Base-by-base conservation (phyloP, 2,888 invertebrate species). In the Trissonchulus latispiculum region DNA sequence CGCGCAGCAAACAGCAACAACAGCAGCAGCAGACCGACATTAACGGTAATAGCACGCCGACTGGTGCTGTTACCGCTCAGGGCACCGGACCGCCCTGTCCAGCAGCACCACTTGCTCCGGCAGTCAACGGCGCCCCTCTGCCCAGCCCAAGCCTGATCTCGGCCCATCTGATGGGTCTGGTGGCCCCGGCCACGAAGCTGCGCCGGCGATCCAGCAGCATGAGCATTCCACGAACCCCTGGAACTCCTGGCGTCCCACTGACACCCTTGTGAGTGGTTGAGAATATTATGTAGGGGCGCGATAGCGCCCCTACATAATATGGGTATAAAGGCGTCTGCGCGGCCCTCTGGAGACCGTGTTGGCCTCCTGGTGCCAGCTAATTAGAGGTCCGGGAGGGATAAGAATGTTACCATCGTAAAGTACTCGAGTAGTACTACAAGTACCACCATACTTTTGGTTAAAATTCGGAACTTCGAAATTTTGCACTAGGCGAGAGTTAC, bases 181-280 rank as follows among this genome's bases (percentile, higher is more conserved):
- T 8, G 3, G 3, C 31, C 28, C 31, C 35, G 15, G 37, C 36
- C 8, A 35, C 32, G 15, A 72, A 72, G 71, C 72, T 71, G 33
- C 18, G 72, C 3, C 68, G 69, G 61, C 70, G 73, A 8, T 73
- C 73, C 32, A 73, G 73, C 61, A 73, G 73, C 29, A 61, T 73
- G 70, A 71, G 61, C 28, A 36, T n/a, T 18, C 69, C 73, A 23
- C 70, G 61, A 15, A 71, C 69, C 31, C 73, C 73, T 18, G 23
- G 23, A 15, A 48, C 8, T 23, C 48, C 48, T 23, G 48, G 8
- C 23, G 48, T 8, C 23, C 48, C 48, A 23, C 48, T 48, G 8
- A 48, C 48, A 48, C 48, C 48, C 8, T 23, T 48, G 48, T 48
- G 23, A 48, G 48, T 23, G 8, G 48, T 48, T 48, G 48, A 8